A percentile compares a stretch with the other conserved stretches of the same genome.
These are phyloP conservation scores for Slavum lentiscoides DNA, from an alignment of 2,888 invertebrate genomes.

Conservation along the genomic window DNA sequence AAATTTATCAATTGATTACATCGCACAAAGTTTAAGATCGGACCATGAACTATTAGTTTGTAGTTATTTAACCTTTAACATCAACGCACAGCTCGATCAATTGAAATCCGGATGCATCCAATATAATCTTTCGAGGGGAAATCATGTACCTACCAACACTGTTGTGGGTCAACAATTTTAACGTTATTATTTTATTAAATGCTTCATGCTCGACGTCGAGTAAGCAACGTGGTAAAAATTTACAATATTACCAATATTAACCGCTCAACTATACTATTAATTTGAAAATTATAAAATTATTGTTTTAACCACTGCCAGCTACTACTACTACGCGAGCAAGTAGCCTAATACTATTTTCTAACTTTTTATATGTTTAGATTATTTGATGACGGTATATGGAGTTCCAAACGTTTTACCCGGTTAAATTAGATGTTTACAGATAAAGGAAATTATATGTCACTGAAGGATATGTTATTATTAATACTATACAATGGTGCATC, in stretches of 20 bases:
- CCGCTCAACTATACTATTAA: not conserved
- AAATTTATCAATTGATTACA: not conserved
- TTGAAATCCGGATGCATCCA: slow-evolving; percentile 46
- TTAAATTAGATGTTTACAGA: no score
- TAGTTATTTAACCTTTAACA: slow-evolving; percentile 23
- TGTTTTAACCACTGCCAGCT: not conserved
- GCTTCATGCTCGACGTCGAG: not conserved
- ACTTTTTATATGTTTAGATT: no score
- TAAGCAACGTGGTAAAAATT: not conserved
- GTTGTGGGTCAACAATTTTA: slow-evolving; percentile 44
- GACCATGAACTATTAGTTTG: slow-evolving; percentile 20
- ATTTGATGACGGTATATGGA: no score
- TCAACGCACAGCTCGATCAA: slow-evolving; percentile 26
- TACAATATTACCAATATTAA: not conserved
- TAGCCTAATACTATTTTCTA: no score
- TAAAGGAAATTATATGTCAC: no score
- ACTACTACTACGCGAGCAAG: no score
- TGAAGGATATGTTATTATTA: no score
- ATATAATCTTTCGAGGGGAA: slow-evolving; percentile 29
- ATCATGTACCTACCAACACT: slow-evolving; percentile 5
- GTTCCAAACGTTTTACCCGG: no score
- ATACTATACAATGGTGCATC: no score
- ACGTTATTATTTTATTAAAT: slow-evolving; percentile 21
- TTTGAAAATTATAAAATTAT: not conserved
- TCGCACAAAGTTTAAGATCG: slow-evolving; percentile 16